Conservation (phyloP, 1,140 invertebrate genomes). For the Megalopta genalis region DNA sequence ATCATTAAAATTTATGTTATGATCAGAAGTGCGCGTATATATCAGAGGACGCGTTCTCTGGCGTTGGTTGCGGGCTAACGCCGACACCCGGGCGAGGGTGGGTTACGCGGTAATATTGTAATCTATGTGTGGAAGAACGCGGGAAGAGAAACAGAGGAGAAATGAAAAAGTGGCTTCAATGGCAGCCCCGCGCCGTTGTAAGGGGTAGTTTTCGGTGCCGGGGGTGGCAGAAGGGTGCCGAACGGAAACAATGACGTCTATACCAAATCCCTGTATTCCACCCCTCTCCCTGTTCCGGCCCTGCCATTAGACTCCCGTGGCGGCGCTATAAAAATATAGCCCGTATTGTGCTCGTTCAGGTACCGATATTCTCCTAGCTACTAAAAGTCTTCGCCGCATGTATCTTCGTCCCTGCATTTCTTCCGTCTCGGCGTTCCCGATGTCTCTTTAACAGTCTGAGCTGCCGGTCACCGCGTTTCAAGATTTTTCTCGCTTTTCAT, state of each 20-base stretch:
- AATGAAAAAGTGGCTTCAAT: constrained; percentile 78
- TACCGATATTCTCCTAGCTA: constrained; percentile 56
- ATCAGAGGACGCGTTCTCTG: constrained; percentile 67
- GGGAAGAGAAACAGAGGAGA: constrained; percentile 71
- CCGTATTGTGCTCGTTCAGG: constrained; percentile 64
- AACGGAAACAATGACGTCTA: constrained; percentile 78
- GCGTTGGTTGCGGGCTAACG: constrained; percentile 44
- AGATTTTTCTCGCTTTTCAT: too few species aligned
- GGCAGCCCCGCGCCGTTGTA: constrained; percentile 68
- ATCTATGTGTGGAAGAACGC: constrained; percentile 79
- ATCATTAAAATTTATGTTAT: constrained; percentile 81
- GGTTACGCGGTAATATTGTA: constrained; percentile 77
- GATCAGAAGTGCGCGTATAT: constrained; percentile 78
- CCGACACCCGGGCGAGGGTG: constrained; percentile 41
- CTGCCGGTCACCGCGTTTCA: neutral
- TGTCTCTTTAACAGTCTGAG: neutral
- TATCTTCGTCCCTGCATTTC: constrained; percentile 24
- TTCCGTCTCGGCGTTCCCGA: neutral
- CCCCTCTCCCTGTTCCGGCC: constrained; percentile 56
- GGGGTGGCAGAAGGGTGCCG: constrained; percentile 67
- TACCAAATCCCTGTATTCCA: constrained; percentile 71
- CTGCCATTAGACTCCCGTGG: constrained; percentile 74
- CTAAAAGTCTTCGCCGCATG: constrained; percentile 53
- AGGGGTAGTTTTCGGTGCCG: constrained; percentile 73
- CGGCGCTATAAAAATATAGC: constrained; percentile 75